phyloP scores from a whole-genome alignment of 1,140 invertebrate genomes.

The Mamestra configurata region DNA sequence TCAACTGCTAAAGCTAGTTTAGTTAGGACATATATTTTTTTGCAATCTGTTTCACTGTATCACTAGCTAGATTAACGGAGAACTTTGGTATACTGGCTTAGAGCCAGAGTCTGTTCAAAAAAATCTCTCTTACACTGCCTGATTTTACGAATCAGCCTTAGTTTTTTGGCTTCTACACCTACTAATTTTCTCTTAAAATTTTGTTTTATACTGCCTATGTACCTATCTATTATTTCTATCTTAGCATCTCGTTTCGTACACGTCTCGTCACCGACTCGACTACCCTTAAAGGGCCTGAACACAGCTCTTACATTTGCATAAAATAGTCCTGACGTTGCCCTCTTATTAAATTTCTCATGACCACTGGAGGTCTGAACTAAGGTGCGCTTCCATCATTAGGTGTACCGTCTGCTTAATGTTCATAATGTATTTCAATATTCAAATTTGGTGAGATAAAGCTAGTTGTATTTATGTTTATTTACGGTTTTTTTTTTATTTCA shows the following conservation, averaged over 20 bases:
- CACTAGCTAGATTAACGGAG: conserved; percentile 7
- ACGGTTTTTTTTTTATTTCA: background rate
- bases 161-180: background rate
- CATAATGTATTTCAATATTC: conserved; percentile 21
- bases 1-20: too few relatives aligned
- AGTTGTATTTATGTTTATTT: background rate
- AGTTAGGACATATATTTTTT: background rate
- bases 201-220: background rate
- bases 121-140: background rate
- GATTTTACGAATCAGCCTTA: background rate
- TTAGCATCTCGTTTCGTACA: background rate
- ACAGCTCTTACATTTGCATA: conserved; percentile 46
- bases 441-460: background rate
- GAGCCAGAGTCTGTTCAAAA: background rate
- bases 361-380: conserved; percentile 35
- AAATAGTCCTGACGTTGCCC: conserved; percentile 17
- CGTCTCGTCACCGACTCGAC: background rate
- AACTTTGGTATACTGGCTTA: background rate
- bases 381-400: background rate
- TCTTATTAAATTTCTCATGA: conserved; percentile 48
- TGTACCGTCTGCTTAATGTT: conserved; percentile 16
- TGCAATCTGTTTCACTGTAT: conserved; percentile 15
- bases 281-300: background rate
- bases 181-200: background rate
- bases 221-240: background rate